Conservation (phyloP, 2,888 invertebrate genomes). For the Electrophaes corylata region DNA sequence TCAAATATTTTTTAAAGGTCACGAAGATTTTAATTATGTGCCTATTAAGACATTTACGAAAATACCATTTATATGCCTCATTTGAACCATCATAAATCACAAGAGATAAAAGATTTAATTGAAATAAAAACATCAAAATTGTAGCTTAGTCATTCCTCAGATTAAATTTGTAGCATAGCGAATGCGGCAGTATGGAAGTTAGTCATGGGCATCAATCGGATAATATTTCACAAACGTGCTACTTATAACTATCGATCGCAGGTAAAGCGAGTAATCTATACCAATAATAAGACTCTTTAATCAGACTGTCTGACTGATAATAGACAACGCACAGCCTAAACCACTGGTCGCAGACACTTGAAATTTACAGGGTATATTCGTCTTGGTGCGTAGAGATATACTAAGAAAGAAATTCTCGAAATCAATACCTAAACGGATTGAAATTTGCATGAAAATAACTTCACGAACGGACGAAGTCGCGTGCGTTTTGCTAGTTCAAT, state of each 20-base stretch:
- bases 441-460: too few relatives aligned
- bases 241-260: slow-evolving; percentile 35
- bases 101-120: slow-evolving; percentile 74
- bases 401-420: too few relatives aligned
- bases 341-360: too few relatives aligned
- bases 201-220: slow-evolving; percentile 63
- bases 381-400: too few relatives aligned
- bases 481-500: too few relatives aligned
- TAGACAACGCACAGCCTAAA: too few relatives aligned
- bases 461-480: too few relatives aligned
- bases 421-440: too few relatives aligned
- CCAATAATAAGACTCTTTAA: too few relatives aligned
- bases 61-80: slow-evolving; percentile 25
- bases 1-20: slow-evolving; percentile 7
- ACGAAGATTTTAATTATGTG: slow-evolving; percentile 43
- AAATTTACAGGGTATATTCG: too few relatives aligned
- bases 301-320: too few relatives aligned
- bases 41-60: slow-evolving; percentile 31
- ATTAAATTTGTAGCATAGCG: slow-evolving; percentile 74
- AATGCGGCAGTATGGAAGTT: slow-evolving; percentile 71
- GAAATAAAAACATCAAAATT: slow-evolving; percentile 65
- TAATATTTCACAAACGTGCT: slow-evolving; percentile 54
- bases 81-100: slow-evolving; percentile 66
- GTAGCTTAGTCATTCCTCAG: slow-evolving; percentile 74
- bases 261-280: slow-evolving; percentile 25